Evolutionary conservation across 2,797 vertebrate species (phyloP).

Genomic region (Valencia hispanica): DNA sequence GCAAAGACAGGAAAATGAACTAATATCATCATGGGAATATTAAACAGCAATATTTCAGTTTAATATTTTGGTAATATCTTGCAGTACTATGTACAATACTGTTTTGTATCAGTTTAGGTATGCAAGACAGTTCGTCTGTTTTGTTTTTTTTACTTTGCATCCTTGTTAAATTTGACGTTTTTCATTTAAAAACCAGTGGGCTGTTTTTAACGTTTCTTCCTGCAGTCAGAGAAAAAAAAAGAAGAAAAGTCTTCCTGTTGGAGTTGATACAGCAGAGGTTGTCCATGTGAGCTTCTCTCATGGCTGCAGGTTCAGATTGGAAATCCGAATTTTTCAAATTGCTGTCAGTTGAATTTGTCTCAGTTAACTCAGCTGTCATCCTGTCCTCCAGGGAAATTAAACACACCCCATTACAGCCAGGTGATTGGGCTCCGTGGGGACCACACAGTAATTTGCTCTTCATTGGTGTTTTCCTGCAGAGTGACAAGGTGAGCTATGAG

Average conservation of each 20-base stretch:
- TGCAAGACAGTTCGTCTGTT: background rate
- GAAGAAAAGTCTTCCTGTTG: background rate
- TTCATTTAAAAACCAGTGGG: background rate
- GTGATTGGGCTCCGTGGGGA: background rate
- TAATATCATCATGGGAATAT: background rate
- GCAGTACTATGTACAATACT: background rate
- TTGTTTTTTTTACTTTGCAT: background rate
- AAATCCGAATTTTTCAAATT: background rate
- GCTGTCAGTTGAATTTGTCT: background rate
- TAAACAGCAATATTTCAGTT: background rate
- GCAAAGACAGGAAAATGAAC: background rate
- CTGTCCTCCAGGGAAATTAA: slow-evolving; percentile 1
- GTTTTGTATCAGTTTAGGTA: background rate
- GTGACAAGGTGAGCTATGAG: slow-evolving; percentile 97
- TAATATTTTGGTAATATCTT: background rate
- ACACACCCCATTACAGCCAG: background rate
- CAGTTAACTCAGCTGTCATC: background rate
- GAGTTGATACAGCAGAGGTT: background rate
- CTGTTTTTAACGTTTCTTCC: background rate
- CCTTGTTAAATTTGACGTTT: background rate
- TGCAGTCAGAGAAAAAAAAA: background rate
- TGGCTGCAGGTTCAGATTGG: background rate
- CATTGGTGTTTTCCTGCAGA: slow-evolving; percentile 76
- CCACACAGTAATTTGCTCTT: background rate
- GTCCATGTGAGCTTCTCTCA: background rate